Evolutionary conservation across 2,797 vertebrate species (phyloP).

Genomic region (Nothura maculosa): DNA sequence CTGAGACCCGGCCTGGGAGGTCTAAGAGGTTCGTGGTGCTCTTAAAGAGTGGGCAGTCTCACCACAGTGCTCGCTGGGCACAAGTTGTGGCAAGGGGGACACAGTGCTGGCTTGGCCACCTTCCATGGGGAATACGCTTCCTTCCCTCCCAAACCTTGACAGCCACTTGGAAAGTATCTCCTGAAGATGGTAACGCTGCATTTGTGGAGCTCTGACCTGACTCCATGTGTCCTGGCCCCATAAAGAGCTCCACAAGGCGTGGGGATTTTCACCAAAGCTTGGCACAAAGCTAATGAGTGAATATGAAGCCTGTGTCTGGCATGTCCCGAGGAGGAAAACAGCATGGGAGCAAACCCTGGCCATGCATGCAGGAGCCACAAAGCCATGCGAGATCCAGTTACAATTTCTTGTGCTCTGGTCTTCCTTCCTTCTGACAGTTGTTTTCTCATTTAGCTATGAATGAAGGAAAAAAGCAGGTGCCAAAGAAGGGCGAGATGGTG

Average conservation of each 20-base stretch:
- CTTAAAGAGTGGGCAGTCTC: not conserved
- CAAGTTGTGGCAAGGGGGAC: not conserved
- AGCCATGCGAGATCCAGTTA: not conserved
- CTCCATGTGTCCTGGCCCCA: not conserved
- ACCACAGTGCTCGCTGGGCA: accelerated
- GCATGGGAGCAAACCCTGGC: not conserved
- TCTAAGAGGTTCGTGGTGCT: not conserved
- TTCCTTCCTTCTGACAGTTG: not conserved
- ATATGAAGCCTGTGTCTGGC: not conserved
- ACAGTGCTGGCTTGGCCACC: not conserved
- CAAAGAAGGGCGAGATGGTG: not conserved
- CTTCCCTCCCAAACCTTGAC: not conserved
- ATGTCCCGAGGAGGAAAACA: not conserved
- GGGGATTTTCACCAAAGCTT: not conserved
- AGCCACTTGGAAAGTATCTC: not conserved
- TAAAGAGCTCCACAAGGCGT: not conserved
- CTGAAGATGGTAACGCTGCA: not conserved
- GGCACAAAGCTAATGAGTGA: not conserved
- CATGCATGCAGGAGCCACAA: not conserved
- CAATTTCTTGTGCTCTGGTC: not conserved
- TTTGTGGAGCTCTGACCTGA: not conserved
- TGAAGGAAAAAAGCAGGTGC: not conserved
- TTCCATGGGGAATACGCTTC: not conserved
- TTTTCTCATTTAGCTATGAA: not conserved
- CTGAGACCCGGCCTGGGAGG: not conserved